Percentiles rank a stretch among this genome's conserved stretches.
phyloP scores from a whole-genome alignment of 2,888 invertebrate genomes.

The Piscicola geometra region DNA sequence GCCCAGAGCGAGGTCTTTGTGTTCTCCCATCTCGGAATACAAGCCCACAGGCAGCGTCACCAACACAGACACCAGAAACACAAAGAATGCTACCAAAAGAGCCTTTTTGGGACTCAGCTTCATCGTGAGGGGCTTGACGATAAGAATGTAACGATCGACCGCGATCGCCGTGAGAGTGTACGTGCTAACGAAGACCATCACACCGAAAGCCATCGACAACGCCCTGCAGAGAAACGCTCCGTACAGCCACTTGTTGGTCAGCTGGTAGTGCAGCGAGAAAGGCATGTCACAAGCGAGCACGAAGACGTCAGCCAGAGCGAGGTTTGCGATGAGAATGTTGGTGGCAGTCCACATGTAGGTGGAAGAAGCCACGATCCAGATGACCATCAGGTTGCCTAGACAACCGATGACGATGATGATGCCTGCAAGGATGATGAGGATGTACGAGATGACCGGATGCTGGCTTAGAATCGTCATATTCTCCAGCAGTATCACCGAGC shows the following conservation, averaged over 20 bases:
- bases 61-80: slow-evolving; percentile 47
- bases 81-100: slow-evolving; percentile 46
- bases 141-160: slow-evolving; percentile 52
- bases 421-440: slow-evolving; percentile 40
- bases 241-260: slow-evolving; percentile 52
- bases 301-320: slow-evolving; percentile 52
- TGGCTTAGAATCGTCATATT: slow-evolving; percentile 17
- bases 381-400: slow-evolving; percentile 50
- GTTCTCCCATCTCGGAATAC: slow-evolving; percentile 55
- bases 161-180: slow-evolving; percentile 53
- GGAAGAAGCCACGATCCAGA: slow-evolving; percentile 49
- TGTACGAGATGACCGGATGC: slow-evolving; percentile 10
- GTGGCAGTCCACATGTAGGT: slow-evolving; percentile 52
- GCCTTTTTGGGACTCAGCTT: slow-evolving; percentile 49
- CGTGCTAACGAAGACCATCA: slow-evolving; percentile 52
- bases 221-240: slow-evolving; percentile 51
- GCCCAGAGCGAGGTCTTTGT: slow-evolving; percentile 45
- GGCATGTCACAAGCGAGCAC: slow-evolving; percentile 53
- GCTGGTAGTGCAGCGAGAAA: slow-evolving; percentile 53
- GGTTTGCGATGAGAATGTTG: slow-evolving; percentile 53
- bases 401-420: slow-evolving; percentile 50
- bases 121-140: slow-evolving; percentile 49
- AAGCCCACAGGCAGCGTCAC: slow-evolving; percentile 61
- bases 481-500: neutral
- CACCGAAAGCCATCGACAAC: slow-evolving; percentile 50